Percentiles rank a stretch among this genome's conserved stretches.
Evolutionary conservation across 2,888 invertebrate species (phyloP).

Genomic region (Andricus curvator): DNA sequence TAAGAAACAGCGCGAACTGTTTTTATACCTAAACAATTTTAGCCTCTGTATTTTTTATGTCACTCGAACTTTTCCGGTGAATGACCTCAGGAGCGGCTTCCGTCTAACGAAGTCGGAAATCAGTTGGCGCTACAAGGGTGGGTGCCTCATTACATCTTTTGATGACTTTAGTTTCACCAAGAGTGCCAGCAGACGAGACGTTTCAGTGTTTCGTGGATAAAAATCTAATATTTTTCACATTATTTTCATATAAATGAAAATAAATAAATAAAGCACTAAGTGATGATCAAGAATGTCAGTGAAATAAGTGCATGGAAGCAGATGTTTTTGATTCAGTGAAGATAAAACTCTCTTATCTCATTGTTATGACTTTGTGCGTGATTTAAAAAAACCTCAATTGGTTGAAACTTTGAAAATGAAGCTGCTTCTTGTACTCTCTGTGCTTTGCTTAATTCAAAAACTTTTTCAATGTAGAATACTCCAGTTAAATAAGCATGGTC

Average conservation of each 20-base stretch:
- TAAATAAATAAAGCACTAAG: background rate
- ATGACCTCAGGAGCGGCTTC: slow-evolving; percentile 21
- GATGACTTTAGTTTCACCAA: background rate
- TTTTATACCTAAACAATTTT: background rate
- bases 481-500: slow-evolving; percentile 3
- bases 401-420: slow-evolving; percentile 61
- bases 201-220: background rate
- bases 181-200: background rate
- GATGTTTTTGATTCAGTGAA: slow-evolving; percentile 55
- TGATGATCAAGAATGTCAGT: slow-evolving; percentile 5
- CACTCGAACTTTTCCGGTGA: background rate
- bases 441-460: slow-evolving; percentile 57
- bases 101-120: background rate
- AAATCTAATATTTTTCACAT: background rate
- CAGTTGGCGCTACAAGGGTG: background rate
- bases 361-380: slow-evolving; percentile 40
- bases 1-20: background rate
- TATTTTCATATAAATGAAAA: background rate
- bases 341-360: slow-evolving; percentile 22
- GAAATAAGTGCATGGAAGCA: slow-evolving; percentile 10
- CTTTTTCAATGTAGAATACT: slow-evolving; percentile 33
- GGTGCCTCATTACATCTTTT: background rate
- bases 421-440: slow-evolving; percentile 54
- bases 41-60: background rate
- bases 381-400: background rate